These are phyloP conservation scores for Hesperia comma DNA, from an alignment of 2,888 invertebrate species.

Conservation along the genomic window DNA sequence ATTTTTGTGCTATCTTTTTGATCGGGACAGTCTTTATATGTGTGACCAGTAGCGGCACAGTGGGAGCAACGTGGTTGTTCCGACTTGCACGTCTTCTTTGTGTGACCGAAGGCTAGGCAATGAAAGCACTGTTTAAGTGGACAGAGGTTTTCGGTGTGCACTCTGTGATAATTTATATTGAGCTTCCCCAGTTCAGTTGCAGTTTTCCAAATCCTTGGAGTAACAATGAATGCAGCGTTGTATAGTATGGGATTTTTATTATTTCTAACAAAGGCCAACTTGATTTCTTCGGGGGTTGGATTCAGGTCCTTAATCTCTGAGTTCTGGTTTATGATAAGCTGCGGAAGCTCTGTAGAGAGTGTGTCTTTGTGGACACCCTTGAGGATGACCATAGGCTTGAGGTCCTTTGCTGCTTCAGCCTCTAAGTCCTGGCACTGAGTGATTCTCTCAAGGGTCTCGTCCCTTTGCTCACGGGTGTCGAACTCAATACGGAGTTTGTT, in stretches of 20 bases:
- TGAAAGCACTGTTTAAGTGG: too few species aligned
- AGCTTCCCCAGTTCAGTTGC: not conserved
- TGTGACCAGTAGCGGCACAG: too few species aligned
- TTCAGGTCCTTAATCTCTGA: not conserved
- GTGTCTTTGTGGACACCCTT: not conserved
- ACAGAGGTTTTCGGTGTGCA: too few species aligned
- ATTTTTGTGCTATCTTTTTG: not conserved
- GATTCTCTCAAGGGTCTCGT: not conserved
- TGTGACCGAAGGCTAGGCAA: too few species aligned
- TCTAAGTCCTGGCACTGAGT: not conserved
- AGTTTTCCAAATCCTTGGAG: not conserved
- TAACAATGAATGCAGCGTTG: not conserved
- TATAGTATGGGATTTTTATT: too few species aligned
- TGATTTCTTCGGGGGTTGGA: not conserved
- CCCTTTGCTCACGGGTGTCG: too few species aligned
- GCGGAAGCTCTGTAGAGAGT: not conserved
- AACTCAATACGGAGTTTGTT: too few species aligned
- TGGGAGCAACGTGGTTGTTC: too few species aligned
- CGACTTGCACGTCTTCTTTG: too few species aligned
- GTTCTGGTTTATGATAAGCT: not conserved
- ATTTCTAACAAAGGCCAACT: not conserved
- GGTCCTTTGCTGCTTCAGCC: not conserved
- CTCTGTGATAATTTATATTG: too few species aligned
- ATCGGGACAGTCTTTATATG: too few species aligned
- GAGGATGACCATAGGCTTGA: not conserved